Base-by-base conservation (phyloP, 2,888 invertebrate species). In the Alcis repandata region DNA sequence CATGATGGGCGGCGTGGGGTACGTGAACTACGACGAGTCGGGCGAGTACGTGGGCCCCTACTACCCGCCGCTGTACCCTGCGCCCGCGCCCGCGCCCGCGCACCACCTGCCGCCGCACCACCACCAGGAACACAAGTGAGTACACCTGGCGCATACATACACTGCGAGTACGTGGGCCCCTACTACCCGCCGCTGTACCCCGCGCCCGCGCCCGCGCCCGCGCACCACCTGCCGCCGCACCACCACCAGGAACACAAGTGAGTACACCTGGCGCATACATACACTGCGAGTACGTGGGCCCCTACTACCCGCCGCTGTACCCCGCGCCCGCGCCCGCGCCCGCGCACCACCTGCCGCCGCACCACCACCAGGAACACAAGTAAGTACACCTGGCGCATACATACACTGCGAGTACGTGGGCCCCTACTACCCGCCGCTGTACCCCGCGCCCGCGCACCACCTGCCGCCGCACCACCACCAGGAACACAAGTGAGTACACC, bases 1-100 rank as follows among this genome's bases (percentile, higher is more conserved):
- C 59, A 90, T 92, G 90, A 88, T 92, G 89, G 81, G 89, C 20
- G 88, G 88, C 45, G 85, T 91, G 88, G 82, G 88, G 36, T 92
- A 91, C 84, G 78, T 90, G 74, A 83, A 83, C 54, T 89, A 91
- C 85, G 89, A 90, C 60, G 90, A 91, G 65, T 80, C 86, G 36
- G 79, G 85, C 60, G 89, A 90, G 79, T 90, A 86, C 79, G 76
- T 84, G 67, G 79, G 79, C 62, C 80, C 80, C 57, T 88, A 82
- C 77, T 84, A 74, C 75, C 66, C 70, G 48, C 76, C 74, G 61
- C 71, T 70, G 62, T 79, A 73, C 74, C 74, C 77, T 57, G 73
- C 70, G 67, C 75, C 63, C 65, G 69, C 27, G 74, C 62, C 9
- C 67, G 63, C 38, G 69, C 65, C 8, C 68, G 27, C 63, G 43